Evolutionary conservation across 2,797 vertebrate genomes (phyloP).

Genomic region (Fistularia tabacaria): DNA sequence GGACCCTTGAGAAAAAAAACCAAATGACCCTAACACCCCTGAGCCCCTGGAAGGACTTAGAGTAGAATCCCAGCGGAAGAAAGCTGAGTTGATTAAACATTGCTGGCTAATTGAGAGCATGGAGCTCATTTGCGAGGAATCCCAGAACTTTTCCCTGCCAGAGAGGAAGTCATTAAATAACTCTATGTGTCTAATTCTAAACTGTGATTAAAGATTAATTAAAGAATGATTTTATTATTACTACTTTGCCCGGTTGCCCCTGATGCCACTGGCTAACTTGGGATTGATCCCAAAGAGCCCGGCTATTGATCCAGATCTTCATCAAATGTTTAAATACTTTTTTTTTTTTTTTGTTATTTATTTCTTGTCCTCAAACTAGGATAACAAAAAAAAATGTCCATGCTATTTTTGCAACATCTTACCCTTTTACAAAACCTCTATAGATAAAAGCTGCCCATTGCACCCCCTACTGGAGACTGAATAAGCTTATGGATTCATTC

Average conservation of each 20-base stretch:
- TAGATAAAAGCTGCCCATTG: too few relatives aligned
- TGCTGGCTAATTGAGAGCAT: conserved; percentile 49
- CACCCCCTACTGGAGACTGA: too few relatives aligned
- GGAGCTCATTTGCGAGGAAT: conserved; percentile 46
- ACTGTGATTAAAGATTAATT: conserved; percentile 20
- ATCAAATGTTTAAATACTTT: too few relatives aligned
- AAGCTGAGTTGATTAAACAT: conserved; percentile 60
- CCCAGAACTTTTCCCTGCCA: conserved; percentile 38
- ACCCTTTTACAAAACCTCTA: too few relatives aligned
- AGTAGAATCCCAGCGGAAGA: conserved; percentile 43
- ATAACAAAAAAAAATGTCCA: too few relatives aligned
- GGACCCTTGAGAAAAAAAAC: not conserved
- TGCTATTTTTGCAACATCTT: too few relatives aligned
- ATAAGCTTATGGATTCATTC: too few relatives aligned
- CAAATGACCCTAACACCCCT: conserved; percentile 24
- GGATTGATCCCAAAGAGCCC: too few relatives aligned
- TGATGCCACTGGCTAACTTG: not conserved
- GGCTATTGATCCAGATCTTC: too few relatives aligned
- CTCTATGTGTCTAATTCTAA: conserved; percentile 40
- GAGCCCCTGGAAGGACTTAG: conserved; percentile 43
- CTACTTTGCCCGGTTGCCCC: conserved; percentile 11
- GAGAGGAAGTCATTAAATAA: conserved; percentile 45
- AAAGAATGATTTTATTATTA: too few relatives aligned
- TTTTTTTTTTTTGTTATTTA: too few relatives aligned
- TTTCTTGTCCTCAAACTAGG: too few relatives aligned